A percentile compares a stretch with the other conserved stretches of the same genome.
Conservation (phyloP, 2,888 invertebrate species). For the Rugalucina vietnamica region DNA sequence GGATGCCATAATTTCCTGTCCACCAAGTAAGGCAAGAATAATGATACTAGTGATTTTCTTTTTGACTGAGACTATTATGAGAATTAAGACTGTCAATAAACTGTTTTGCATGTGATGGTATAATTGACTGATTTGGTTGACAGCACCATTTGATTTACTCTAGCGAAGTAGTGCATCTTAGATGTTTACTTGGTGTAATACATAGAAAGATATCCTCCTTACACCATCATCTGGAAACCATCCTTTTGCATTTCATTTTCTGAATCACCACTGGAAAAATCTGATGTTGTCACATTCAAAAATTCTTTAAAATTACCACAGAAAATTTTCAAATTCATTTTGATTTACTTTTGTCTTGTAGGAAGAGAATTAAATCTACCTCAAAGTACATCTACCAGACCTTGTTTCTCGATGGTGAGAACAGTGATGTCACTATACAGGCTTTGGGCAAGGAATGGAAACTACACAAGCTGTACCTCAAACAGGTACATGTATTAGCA, state of each 20-base stretch:
- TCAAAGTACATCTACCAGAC: slow-evolving; percentile 92
- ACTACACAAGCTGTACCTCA: slow-evolving; percentile 91
- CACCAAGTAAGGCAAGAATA: too few species aligned
- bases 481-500: slow-evolving; percentile 85
- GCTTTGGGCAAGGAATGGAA: slow-evolving; percentile 90
- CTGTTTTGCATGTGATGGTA: too few species aligned
- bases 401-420: slow-evolving; percentile 90
- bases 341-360: slow-evolving; percentile 50
- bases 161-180: not conserved
- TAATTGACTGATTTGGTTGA: too few species aligned
- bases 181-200: not conserved
- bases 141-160: too few species aligned
- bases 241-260: too few species aligned
- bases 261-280: not conserved
- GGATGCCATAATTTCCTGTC: too few species aligned
- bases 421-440: slow-evolving; percentile 90
- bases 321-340: not conserved
- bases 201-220: too few species aligned
- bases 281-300: not conserved
- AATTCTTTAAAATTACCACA: not conserved
- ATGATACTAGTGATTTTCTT: too few species aligned
- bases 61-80: too few species aligned
- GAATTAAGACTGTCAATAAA: too few species aligned
- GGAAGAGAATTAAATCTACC: slow-evolving; percentile 89
- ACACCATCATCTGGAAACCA: too few species aligned